Evolutionary conservation across 1,140 invertebrate genomes (phyloP).

Genomic region (Atta cephalotes): DNA sequence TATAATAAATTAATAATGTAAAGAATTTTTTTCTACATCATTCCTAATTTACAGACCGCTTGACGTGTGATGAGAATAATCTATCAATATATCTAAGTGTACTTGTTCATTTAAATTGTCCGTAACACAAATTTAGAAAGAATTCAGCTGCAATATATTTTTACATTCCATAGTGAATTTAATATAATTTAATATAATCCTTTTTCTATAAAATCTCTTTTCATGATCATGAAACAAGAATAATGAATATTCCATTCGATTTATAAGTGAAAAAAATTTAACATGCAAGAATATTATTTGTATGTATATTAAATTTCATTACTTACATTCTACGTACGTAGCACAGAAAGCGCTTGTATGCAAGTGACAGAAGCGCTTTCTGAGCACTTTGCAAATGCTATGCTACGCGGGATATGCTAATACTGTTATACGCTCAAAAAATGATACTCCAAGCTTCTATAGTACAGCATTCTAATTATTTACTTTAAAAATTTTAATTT

Average conservation of each 20-base stretch:
- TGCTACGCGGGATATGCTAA: too few relatives aligned
- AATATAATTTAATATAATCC: neutral
- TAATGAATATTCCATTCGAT: neutral
- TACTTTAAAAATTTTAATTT: neutral
- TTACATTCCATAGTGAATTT: neutral
- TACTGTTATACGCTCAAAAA: neutral
- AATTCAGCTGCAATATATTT: neutral
- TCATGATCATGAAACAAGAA: neutral
- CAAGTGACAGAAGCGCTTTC: too few relatives aligned
- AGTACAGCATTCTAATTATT: neutral
- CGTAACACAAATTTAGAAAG: neutral
- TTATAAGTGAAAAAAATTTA: neutral
- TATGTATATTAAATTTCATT: neutral
- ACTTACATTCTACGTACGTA: too few relatives aligned
- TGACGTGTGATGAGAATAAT: neutral
- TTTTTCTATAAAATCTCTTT: constrained; percentile 7
- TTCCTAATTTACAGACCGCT: constrained; percentile 20
- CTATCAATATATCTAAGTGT: neutral
- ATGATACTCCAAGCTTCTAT: neutral
- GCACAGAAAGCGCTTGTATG: too few relatives aligned
- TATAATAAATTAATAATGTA: neutral
- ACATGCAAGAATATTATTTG: neutral
- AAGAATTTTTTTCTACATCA: neutral
- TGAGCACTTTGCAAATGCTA: too few relatives aligned
- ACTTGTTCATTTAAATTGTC: constrained; percentile 2